Base-by-base conservation (phyloP, 2,888 invertebrate genomes). In the Nymphalis urticae region DNA sequence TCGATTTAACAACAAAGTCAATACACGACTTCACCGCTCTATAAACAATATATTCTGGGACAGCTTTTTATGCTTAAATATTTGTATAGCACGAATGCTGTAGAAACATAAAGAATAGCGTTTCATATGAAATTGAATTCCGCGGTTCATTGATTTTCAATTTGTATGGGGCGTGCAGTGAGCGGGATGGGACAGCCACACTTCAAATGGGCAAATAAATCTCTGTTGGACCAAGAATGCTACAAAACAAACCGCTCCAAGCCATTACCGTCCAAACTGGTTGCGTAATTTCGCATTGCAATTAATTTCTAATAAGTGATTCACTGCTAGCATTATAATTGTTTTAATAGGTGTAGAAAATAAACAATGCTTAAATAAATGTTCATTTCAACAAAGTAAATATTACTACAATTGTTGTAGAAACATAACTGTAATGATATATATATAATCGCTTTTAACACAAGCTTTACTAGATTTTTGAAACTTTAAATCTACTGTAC, bases 131-230 rank as follows among this genome's bases (percentile, higher is more conserved):
- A 87, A 89, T 87, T 85, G 85, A 84, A 85, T 87, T 82, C 83
- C 82, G 80, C 78, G 86, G 87, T 88, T 88, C 88, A 89, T 89
- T 90, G 89, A 89, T 89, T 91, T 91, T 90, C 90, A 88, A 90
- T 90, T 90, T 88, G 87, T 84, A 85, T 82, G 80, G 80, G 80
- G 80, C 84, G 81, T 81, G 81, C 83, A 80, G 79, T 77, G 76
- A 74, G 72, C 74, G 76, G 73, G 78, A 76, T 77, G 79, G 82
- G 79, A 78, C 81, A 78, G 77, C 77, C 76, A 72, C 75, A 77
- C 74, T 79, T 80, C 78, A 79, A 81, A 84, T 80, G 82, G 81
- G 79, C 80, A 82, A 83, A 86, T 86, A 84, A 85, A 85, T 87
- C 79, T 79, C 73, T 78, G 77, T 78, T 75, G 72, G 70, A 74